Evolutionary conservation across 2,113 vertebrate genomes (phyloP), one percentile per base, ranked within the genome.

Genomic region (Hyaena hyaena): DNA sequence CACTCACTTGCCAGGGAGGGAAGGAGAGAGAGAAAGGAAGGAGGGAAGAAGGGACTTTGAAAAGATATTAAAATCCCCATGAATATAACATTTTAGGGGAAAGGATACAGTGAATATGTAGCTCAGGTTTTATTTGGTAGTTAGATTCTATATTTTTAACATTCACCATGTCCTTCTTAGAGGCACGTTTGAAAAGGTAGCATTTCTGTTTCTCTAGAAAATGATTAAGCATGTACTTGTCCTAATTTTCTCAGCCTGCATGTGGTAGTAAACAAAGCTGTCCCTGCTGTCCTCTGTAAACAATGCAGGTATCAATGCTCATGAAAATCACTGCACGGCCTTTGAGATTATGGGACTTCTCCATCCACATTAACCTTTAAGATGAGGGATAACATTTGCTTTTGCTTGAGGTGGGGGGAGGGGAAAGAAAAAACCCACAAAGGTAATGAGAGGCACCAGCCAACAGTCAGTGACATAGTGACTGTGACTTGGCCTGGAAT

Each of bases 211-310:
- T 98, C 90, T 92, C 88, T 89, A 81, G 65, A 90, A 97, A 98
- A 97, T 97, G 83, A 98, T 98, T 97, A 98, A 98, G 92, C 93
- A 88, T 90, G 90, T 79, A 95, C 86, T 98, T 98, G 94, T 98
- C 97, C 97, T 98, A 97, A 98, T 98, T 99, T 98, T 97, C 97
- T 97, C 50, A 93, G 81, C 87, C 97, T 96, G 88, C 94, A 88
- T 98, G 95, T 94, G 94, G 95, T 87, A 89, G 82, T 66, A 35
- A 98, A 79, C 86, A 96, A 92, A 96, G 83, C 90, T 87, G 95
- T 97, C 96, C 97, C 55, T 86, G 93, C 89, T 68, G 43, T 73
- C 79, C 88, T 58, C 76, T 96, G 81, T 95, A 98, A 98, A 97
- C 80, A 97, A 95, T 82, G 58, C 76, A 97, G 93, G 93, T 96